These are phyloP conservation scores for Siniperca scherzeri DNA, from an alignment of 2,797 vertebrate genomes.

Conservation along the genomic window DNA sequence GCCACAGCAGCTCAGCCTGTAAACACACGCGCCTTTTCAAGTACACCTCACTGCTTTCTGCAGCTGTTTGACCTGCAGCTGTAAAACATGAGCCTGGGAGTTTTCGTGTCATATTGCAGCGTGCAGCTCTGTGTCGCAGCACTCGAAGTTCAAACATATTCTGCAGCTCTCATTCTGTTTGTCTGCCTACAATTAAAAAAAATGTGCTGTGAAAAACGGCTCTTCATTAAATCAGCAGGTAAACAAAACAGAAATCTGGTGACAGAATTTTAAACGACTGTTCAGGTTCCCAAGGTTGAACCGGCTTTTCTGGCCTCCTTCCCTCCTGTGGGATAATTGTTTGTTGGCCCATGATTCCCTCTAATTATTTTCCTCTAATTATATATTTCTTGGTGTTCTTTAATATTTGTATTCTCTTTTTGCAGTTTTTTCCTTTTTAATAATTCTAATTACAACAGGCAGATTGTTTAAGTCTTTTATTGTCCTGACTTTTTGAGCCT, in stretches of 20 bases:
- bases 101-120: not conserved
- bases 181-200: not conserved
- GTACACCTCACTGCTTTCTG: not conserved
- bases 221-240: slow-evolving; percentile 34
- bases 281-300: slow-evolving; percentile 17
- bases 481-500: not conserved
- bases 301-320: not conserved
- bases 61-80: slow-evolving; percentile 54
- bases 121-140: not conserved
- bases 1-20: not conserved
- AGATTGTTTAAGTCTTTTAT: slow-evolving; percentile 1
- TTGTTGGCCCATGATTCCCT: slow-evolving; percentile 37
- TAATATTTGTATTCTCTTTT: not conserved
- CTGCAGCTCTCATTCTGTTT: not conserved
- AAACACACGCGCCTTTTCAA: slow-evolving; percentile 10
- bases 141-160: not conserved
- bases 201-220: not conserved
- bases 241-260: slow-evolving; percentile 33
- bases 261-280: slow-evolving; percentile 24
- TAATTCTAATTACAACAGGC: slow-evolving; percentile 4
- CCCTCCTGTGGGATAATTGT: slow-evolving; percentile 36
- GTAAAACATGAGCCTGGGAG: not conserved
- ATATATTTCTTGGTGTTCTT: slow-evolving; percentile 24
- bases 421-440: slow-evolving; percentile 17
- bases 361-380: slow-evolving; percentile 47